A percentile compares a stretch with the other conserved stretches of the same genome.
phyloP scores from a whole-genome alignment of 2,888 invertebrate genomes.

The Drosophila conformis region DNA sequence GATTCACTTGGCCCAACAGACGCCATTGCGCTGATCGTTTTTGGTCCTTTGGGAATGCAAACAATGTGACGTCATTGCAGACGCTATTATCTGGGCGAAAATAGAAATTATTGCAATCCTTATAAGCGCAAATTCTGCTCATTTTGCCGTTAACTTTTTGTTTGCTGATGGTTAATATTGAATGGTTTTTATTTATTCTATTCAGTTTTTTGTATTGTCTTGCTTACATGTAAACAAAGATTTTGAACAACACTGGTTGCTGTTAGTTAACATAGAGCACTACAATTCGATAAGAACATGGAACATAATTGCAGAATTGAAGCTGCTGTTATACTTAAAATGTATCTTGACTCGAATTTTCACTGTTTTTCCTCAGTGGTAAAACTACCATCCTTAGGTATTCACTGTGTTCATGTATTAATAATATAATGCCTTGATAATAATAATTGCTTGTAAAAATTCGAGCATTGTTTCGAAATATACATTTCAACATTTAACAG shows the following conservation, averaged over 20 bases:
- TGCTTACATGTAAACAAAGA: neutral
- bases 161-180: constrained; percentile 5
- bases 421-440: neutral
- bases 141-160: constrained; percentile 27
- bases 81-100: constrained; percentile 20
- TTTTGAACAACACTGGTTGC: constrained; percentile 1
- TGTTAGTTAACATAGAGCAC: neutral
- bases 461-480: neutral
- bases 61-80: constrained; percentile 62
- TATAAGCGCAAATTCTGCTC: constrained; percentile 70
- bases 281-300: neutral
- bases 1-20: constrained; percentile 61
- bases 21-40: constrained; percentile 74
- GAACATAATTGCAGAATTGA: neutral
- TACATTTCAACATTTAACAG: neutral
- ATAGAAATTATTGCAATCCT: constrained; percentile 63
- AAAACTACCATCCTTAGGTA: neutral
- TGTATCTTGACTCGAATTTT: neutral
- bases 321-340: neutral
- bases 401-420: neutral
- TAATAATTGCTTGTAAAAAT: neutral
- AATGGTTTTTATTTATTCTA: neutral
- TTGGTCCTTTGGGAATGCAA: constrained; percentile 78
- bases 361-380: neutral
- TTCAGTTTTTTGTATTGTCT: neutral